Conservation (phyloP, 2,888 invertebrate species). For the Gari tellinella region DNA sequence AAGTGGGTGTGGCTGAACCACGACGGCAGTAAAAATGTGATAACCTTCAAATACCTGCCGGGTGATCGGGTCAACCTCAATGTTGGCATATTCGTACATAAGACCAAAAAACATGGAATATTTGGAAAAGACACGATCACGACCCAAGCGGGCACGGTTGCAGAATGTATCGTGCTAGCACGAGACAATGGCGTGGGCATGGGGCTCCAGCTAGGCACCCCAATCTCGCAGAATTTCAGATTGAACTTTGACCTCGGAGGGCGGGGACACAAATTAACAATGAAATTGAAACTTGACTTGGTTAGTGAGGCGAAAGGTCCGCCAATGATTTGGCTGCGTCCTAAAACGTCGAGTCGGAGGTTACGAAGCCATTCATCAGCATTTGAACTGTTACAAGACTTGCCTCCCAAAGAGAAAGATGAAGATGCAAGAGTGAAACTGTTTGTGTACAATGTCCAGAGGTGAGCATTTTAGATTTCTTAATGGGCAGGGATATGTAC, state of each 20-base stretch:
- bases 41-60: conserved; percentile 66
- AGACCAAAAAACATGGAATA: conserved; percentile 67
- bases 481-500: too few relatives aligned
- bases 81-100: conserved; percentile 68
- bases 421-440: conserved; percentile 62
- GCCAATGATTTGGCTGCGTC: conserved; percentile 67
- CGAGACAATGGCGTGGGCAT: conserved; percentile 67
- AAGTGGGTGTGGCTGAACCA: conserved; percentile 66
- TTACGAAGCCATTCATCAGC: conserved; percentile 58
- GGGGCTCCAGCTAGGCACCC: conserved; percentile 60
- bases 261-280: conserved; percentile 64
- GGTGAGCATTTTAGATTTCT: too few relatives aligned
- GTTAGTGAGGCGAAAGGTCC: conserved; percentile 61
- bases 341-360: conserved; percentile 60
- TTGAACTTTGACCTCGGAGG: conserved; percentile 69
- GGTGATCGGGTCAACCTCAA: conserved; percentile 70
- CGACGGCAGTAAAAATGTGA: conserved; percentile 54
- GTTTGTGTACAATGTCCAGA: conserved; percentile 65
- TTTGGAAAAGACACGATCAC: conserved; percentile 68
- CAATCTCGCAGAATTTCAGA: conserved; percentile 61
- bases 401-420: conserved; percentile 62
- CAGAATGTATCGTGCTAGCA: conserved; percentile 70
- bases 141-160: conserved; percentile 64
- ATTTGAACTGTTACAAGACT: conserved; percentile 56
- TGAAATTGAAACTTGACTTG: conserved; percentile 62